phyloP scores from a whole-genome alignment of 2,888 invertebrate genomes.

The Protophormia terraenovae region DNA sequence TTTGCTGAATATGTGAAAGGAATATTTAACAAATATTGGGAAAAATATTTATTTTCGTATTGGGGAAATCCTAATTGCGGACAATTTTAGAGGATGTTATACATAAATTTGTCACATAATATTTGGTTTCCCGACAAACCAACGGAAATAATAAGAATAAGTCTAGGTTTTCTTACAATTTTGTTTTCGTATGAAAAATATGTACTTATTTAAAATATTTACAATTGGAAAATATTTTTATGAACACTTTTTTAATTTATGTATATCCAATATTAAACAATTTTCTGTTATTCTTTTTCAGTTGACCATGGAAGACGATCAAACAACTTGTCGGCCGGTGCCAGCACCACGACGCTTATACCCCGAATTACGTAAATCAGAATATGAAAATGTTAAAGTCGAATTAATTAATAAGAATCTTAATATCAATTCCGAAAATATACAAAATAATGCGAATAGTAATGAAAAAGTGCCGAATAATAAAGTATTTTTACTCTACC shows the following conservation, averaged over 20 bases:
- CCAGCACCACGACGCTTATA: slow-evolving; percentile 79
- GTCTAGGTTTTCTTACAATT: no score
- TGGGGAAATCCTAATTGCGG: background rate
- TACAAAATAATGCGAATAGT: slow-evolving; percentile 73
- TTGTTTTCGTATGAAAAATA: no score
- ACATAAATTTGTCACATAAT: no score
- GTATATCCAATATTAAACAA: background rate
- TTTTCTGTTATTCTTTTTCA: slow-evolving; percentile 50
- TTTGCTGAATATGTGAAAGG: background rate
- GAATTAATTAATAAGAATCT: slow-evolving; percentile 75
- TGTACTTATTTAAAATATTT: no score
- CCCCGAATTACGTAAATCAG: slow-evolving; percentile 74
- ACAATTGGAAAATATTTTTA: background rate
- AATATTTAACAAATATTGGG: background rate
- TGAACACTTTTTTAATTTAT: background rate
- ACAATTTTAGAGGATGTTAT: background rate
- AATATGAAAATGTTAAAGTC: slow-evolving; percentile 80
- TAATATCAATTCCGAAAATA: slow-evolving; percentile 76
- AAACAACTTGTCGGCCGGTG: slow-evolving; percentile 75
- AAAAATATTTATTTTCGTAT: background rate
- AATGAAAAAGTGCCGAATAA: slow-evolving; percentile 76
- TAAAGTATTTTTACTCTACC: slow-evolving; percentile 72
- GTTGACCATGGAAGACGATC: slow-evolving; percentile 71
- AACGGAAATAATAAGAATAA: no score
- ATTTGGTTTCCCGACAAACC: no score